phyloP scores from a whole-genome alignment of 2,888 invertebrate genomes.

The Stenchaetothrips biformis region DNA sequence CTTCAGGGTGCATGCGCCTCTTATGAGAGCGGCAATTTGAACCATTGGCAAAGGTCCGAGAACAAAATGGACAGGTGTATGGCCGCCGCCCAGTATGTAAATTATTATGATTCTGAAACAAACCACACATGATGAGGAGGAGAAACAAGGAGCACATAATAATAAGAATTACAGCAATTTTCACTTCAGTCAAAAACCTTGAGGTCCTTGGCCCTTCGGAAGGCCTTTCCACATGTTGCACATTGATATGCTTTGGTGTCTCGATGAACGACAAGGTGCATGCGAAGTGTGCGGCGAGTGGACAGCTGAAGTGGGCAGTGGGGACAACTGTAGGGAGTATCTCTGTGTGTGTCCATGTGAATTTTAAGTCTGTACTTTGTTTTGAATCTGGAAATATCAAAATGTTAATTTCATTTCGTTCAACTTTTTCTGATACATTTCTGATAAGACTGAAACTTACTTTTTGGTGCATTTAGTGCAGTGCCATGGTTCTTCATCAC shows the following conservation, averaged over 20 bases:
- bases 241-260: slow-evolving; percentile 53
- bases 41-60: slow-evolving; percentile 54
- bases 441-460: slow-evolving; percentile 41
- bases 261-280: slow-evolving; percentile 53
- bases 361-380: slow-evolving; percentile 55
- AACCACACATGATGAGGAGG: neutral
- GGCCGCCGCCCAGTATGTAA: slow-evolving; percentile 56
- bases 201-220: slow-evolving; percentile 49
- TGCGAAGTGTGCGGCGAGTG: slow-evolving; percentile 53
- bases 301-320: slow-evolving; percentile 52
- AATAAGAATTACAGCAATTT: neutral
- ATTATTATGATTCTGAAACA: slow-evolving; percentile 51
- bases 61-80: slow-evolving; percentile 54
- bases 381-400: slow-evolving; percentile 47
- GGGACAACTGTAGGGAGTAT: slow-evolving; percentile 53
- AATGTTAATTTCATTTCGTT: neutral
- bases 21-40: slow-evolving; percentile 55
- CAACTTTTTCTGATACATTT: neutral
- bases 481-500: slow-evolving; percentile 53
- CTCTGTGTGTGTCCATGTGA: slow-evolving; percentile 54
- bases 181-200: slow-evolving; percentile 31
- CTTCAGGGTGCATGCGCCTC: slow-evolving; percentile 52
- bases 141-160: neutral
- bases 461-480: slow-evolving; percentile 52
- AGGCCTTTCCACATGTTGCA: slow-evolving; percentile 54